phyloP scores from a whole-genome alignment of 30 jellyfish, hydroid and myxozoan species.

The Aurelia sp. region DNA sequence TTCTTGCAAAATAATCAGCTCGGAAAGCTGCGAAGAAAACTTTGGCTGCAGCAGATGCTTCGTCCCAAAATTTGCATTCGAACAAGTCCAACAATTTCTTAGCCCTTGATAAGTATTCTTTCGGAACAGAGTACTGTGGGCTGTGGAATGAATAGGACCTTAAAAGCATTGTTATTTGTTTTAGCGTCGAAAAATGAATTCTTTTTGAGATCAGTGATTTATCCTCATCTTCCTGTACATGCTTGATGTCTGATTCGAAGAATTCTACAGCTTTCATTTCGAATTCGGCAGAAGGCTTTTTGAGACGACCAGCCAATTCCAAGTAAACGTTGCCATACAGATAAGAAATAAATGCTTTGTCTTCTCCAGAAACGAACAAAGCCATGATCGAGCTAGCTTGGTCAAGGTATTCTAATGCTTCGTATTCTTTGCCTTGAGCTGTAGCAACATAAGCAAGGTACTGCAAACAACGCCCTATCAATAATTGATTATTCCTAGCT shows the following conservation, averaged over 20 bases:
- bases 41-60: neutral
- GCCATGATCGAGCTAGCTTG: constrained; percentile 1
- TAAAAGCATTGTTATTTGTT: neutral
- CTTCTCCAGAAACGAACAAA: constrained; percentile 2
- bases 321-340: neutral
- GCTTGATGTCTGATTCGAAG: neutral
- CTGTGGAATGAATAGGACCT: neutral
- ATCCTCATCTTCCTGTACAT: neutral
- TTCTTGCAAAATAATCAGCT: constrained; percentile 5
- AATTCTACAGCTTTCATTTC: constrained; percentile 1
- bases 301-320: neutral
- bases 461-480: neutral
- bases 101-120: neutral
- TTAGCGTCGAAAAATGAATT: neutral
- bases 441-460: constrained; percentile 7
- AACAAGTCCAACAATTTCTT: neutral
- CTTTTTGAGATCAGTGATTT: constrained; percentile 3
- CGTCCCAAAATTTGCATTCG: neutral
- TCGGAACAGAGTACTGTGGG: neutral
- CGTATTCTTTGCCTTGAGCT: neutral
- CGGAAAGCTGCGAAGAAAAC: constrained; percentile 5
- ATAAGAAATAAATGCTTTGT: neutral
- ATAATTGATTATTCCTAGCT: neutral
- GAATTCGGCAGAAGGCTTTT: neutral
- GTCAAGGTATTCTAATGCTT: neutral